phyloP scores from a whole-genome alignment of 2,113 vertebrate genomes.

The Equus przewalskii region DNA sequence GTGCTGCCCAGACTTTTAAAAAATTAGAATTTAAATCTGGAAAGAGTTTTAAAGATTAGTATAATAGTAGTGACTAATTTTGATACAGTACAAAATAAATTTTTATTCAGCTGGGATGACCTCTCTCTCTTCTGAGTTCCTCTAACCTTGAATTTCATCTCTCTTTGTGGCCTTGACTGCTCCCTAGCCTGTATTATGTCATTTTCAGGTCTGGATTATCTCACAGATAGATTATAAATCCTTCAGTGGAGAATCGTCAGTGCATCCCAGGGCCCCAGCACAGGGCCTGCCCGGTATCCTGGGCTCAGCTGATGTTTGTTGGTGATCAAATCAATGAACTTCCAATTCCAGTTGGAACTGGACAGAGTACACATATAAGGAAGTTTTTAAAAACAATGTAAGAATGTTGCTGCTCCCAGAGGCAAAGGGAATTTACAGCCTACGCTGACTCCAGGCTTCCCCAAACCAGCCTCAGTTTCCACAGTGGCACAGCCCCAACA shows the following conservation, averaged over 20 bases:
- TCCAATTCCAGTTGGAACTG: neutral
- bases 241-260: neutral
- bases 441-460: neutral
- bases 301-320: neutral
- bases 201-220: neutral
- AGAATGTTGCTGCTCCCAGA: neutral
- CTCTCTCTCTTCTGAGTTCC: neutral
- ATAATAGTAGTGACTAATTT: neutral
- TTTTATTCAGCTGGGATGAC: neutral
- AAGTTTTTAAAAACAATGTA: neutral
- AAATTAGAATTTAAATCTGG: neutral
- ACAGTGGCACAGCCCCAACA: too few species aligned
- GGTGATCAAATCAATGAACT: neutral
- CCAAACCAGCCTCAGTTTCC: neutral
- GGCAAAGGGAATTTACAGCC: neutral
- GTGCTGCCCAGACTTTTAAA: neutral
- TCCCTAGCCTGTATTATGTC: neutral
- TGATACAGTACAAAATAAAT: neutral
- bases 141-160: constrained; percentile 39
- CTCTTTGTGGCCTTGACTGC: neutral
- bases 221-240: neutral
- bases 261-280: neutral
- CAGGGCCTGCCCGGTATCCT: neutral
- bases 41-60: neutral
- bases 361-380: neutral